These are phyloP conservation scores for Lemur catta DNA, from an alignment of 2,797 vertebrate species.

Conservation along the genomic window DNA sequence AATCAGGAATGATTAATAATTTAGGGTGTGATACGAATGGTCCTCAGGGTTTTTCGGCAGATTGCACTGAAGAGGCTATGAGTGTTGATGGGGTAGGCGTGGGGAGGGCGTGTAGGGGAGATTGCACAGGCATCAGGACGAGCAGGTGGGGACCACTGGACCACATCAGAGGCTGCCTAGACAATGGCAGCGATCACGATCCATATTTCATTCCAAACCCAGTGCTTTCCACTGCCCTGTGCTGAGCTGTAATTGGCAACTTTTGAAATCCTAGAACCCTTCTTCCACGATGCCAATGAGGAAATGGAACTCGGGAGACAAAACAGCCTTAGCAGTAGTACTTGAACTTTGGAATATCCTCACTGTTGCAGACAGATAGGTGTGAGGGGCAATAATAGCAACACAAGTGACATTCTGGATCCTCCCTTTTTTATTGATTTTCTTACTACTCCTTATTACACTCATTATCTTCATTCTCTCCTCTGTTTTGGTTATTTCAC, in stretches of 20 bases:
- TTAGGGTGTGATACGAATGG: background rate
- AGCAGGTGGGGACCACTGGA: background rate
- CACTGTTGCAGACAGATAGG: background rate
- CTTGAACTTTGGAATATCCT: background rate
- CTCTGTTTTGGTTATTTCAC: background rate
- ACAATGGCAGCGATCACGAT: rapidly evolving
- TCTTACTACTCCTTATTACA: rapidly evolving
- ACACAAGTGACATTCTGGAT: background rate
- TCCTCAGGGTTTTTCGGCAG: background rate
- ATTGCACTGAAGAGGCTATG: background rate
- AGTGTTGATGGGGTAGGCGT: background rate
- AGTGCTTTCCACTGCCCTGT: background rate
- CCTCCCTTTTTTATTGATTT: background rate
- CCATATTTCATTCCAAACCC: background rate
- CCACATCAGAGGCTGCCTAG: background rate
- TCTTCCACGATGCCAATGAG: background rate
- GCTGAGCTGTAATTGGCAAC: background rate
- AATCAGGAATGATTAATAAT: background rate
- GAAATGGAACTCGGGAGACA: rapidly evolving
- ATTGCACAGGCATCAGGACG: rapidly evolving
- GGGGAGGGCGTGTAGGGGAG: no score
- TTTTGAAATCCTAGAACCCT: background rate
- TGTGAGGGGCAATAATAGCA: rapidly evolving
- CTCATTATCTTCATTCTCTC: background rate
- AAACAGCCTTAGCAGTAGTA: rapidly evolving